Conservation (phyloP, 2,888 invertebrate genomes). For the Drosophila stalkeri region DNA sequence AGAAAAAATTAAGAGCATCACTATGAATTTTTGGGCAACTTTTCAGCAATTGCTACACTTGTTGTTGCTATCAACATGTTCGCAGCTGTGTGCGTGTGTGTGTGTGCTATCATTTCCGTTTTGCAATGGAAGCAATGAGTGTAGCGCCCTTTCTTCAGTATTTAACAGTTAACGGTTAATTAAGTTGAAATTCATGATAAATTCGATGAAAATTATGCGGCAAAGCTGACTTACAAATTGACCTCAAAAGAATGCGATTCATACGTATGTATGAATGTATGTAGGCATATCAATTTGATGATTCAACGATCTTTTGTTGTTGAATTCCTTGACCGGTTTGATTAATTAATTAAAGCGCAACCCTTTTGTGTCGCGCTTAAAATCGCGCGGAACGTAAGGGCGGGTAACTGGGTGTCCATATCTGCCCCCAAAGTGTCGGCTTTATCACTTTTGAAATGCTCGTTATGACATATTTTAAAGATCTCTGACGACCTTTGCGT, state of each 20-base stretch:
- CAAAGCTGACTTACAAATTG: conserved; percentile 60
- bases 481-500: conserved; percentile 57
- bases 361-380: conserved; percentile 61
- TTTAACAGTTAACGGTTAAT: conserved; percentile 74
- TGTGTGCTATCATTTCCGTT: conserved; percentile 69
- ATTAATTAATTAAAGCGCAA: conserved; percentile 80
- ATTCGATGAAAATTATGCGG: conserved; percentile 68
- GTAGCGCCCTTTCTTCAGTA: conserved; percentile 21
- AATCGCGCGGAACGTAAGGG: background rate
- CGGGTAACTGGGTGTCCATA: background rate
- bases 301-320: conserved; percentile 36
- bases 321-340: conserved; percentile 76
- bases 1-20: background rate
- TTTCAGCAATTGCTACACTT: background rate
- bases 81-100: conserved; percentile 1
- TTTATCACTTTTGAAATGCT: conserved; percentile 60
- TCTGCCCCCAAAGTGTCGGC: conserved; percentile 63
- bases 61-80: background rate
- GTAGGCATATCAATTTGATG: conserved; percentile 16
- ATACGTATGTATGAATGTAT: background rate
- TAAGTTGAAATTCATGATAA: conserved; percentile 71
- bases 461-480: conserved; percentile 55
- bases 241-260: conserved; percentile 55
- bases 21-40: background rate
- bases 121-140: conserved; percentile 5